phyloP scores from a whole-genome alignment of 23 tunicate genomes.

The Halocynthia aurantium region DNA sequence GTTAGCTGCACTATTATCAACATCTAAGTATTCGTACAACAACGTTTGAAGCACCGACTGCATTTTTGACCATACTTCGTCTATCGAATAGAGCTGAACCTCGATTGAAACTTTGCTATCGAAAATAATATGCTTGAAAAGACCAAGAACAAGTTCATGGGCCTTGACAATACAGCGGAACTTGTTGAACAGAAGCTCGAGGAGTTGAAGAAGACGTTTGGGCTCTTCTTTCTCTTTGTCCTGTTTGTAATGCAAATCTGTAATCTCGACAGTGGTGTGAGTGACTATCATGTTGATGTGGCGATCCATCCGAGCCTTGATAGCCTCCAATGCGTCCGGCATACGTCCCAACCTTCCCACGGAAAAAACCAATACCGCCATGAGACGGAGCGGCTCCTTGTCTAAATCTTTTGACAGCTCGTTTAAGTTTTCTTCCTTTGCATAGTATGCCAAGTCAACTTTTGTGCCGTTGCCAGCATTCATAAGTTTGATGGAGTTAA shows the following conservation, averaged over 20 bases:
- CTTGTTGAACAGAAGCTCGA: slow-evolving; percentile 65
- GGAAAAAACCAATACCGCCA: slow-evolving; percentile 69
- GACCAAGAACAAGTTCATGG: slow-evolving; percentile 49
- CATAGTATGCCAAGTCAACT: slow-evolving; percentile 9
- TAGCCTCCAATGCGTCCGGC: slow-evolving; percentile 70
- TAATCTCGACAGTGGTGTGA: slow-evolving; percentile 84
- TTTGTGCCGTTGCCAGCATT: background rate
- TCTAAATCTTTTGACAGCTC: slow-evolving; percentile 51
- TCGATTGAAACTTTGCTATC: slow-evolving; percentile 12
- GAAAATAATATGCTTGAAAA: background rate
- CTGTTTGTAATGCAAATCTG: slow-evolving; percentile 64
- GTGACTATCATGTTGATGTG: slow-evolving; percentile 75
- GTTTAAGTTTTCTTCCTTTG: slow-evolving; percentile 39
- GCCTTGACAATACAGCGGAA: slow-evolving; percentile 71
- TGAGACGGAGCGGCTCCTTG: slow-evolving; percentile 56
- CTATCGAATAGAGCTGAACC: slow-evolving; percentile 55
- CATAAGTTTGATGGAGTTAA: slow-evolving; percentile 31
- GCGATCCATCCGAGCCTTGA: slow-evolving; percentile 74
- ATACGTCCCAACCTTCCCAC: slow-evolving; percentile 40
- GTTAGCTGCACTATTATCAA: slow-evolving; percentile 63
- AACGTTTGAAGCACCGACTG: slow-evolving; percentile 76
- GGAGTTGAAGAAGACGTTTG: slow-evolving; percentile 62
- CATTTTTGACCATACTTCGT: slow-evolving; percentile 90
- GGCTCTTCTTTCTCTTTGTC: slow-evolving; percentile 40
- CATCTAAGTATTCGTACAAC: slow-evolving; percentile 84